Evolutionary conservation across 2,797 vertebrate species (phyloP), one percentile per base, ranked within the genome.

Genomic region (Hypotaenidia okinawae): DNA sequence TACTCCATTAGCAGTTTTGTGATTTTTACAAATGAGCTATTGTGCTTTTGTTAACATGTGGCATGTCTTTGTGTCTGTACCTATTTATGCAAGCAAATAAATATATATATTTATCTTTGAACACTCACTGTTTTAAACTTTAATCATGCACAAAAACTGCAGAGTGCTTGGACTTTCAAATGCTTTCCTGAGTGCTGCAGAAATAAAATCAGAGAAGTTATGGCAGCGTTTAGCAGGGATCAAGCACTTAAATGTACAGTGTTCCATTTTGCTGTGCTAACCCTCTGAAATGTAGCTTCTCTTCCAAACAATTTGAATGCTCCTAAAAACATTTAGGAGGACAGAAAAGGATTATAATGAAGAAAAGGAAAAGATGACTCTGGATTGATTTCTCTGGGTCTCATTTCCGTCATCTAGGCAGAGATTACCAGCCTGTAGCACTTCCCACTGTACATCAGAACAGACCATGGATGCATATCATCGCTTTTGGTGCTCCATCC

Each of bases 171-270:
- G 77, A 54, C 51, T 86, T 97, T 89, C 62, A 92, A 58, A 89
- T 89, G 41, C 11, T 94, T 84, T 91, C 41, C 59, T 92, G 67
- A 92, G 82, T 79, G 68, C n/a, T 80, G 49, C 74, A 84, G 64
- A 92, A 94, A 93, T 94, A 94, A 97, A 95, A 95, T n/a, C 62
- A 64, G 54, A 82, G 55, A 78, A 87, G 37, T 82, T 92, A 85
- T 66, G 64, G 9, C 47, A 59, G 37, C 18, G 18, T 62, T 83
- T 77, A 90, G n/a, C 18, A 80, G 41, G 13, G 28, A 80, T 45
- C 16, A 74, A 93, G 30, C 54, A 27, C 25, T 91, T 78, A 70
- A 90, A 96, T 30, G 23, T 8, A 35, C 75, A 79, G 19, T 61
- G 8, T 72, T 92, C 14, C 25, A 59, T 93, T 94, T 93, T 92